These are phyloP conservation scores for Periparus ater DNA, from an alignment of 2,797 vertebrate species.

Conservation along the genomic window DNA sequence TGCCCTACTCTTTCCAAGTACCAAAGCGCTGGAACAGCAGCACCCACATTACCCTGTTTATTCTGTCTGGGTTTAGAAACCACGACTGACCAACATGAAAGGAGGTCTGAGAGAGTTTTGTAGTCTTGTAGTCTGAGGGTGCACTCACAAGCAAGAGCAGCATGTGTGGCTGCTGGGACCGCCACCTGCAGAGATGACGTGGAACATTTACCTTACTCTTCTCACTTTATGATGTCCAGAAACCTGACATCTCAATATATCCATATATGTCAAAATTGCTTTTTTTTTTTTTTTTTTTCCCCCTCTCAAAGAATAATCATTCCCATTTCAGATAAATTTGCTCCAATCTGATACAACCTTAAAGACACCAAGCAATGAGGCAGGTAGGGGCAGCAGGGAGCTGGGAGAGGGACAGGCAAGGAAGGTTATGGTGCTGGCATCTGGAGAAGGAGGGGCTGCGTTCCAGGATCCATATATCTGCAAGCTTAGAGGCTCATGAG, in stretches of 20 bases:
- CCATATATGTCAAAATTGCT: neutral
- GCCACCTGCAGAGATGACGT: neutral
- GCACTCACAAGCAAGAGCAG: neutral
- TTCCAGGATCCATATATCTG: neutral
- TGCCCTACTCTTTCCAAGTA: neutral
- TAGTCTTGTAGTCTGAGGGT: too few species aligned
- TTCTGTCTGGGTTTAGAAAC: neutral
- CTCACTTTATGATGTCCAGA: neutral
- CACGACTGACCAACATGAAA: accelerated
- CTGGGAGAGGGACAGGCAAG: neutral
- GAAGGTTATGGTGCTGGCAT: accelerated
- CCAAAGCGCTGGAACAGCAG: accelerated
- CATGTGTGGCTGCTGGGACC: neutral
- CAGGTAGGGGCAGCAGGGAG: neutral
- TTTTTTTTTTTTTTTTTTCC: neutral
- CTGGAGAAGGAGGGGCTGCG: neutral
- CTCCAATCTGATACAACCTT: neutral
- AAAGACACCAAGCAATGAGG: neutral
- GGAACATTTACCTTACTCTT: neutral
- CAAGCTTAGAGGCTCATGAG: neutral
- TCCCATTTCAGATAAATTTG: neutral
- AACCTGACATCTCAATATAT: neutral
- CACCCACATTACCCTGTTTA: neutral
- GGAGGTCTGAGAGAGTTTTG: neutral
- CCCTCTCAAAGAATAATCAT: neutral